Base-by-base conservation (phyloP, 2,797 vertebrate genomes). In the Austrolebias charrua region DNA sequence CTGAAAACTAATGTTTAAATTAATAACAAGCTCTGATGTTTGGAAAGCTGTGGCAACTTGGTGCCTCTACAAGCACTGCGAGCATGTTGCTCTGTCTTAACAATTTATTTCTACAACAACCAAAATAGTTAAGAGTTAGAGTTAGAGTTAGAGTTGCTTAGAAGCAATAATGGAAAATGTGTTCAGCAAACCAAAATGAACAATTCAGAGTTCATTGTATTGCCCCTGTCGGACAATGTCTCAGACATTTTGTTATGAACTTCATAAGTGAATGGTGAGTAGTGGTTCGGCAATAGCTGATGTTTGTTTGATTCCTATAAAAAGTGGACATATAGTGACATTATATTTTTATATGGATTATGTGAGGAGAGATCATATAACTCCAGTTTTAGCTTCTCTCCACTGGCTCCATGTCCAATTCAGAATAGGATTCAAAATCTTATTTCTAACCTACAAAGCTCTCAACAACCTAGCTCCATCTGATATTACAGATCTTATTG, bases 181-280 rank as follows among this genome's bases (percentile, higher is more conserved):
- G 29, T 33, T 8, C 13, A 28, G 38, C 10, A 40, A n/a, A 18
- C 9, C 38, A 35, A 15, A 35, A 45, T 8, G 19, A 42, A 15
- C 5, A 14, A 31, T 20, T 51, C 58, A 43, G 11, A 31, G 24
- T 51, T n/a, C 18, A 54, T 16, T 47, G 35, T 46, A 20, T 13
- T 28, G 43, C 18, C 47, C 29, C 60, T 60, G 51, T 48, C 24
- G 42, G 44, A 6, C 42, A 42, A 6, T 52, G 13, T 55, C 28
- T 51, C 1, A 5, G 8, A 33, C 10, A 1, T 55, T 44, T 43
- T 60, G 13, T 14, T 61, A 58, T 38, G 24, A 5, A 54, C 19
- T 45, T 29, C 20, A 56, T 38, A 29, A 11, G 9, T 6, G 40
- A 6, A 9, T 18, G 42, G 44, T 47, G 56, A 59, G 12, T 35